A percentile compares a stretch with the other conserved stretches of the same genome.
phyloP scores from a whole-genome alignment of 2,797 vertebrate species.

The Neosilurus mollespiculum region DNA sequence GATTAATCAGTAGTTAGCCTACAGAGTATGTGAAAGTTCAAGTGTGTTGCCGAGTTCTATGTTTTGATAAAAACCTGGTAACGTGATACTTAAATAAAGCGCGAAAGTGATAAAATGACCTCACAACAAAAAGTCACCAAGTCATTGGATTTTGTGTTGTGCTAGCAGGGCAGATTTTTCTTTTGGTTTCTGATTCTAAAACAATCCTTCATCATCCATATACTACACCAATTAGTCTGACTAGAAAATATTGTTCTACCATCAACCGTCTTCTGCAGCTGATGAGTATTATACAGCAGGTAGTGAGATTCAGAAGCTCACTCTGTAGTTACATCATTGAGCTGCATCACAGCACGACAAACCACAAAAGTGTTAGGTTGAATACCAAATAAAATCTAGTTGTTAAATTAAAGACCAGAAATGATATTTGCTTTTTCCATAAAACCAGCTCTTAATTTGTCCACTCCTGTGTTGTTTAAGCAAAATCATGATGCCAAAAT shows the following conservation, averaged over 20 bases:
- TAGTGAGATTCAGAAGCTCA: not conserved
- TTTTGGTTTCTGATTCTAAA: too few species aligned
- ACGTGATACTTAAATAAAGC: not conserved
- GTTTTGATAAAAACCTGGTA: not conserved
- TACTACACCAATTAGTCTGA: not conserved
- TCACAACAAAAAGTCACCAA: not conserved
- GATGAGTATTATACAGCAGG: not conserved
- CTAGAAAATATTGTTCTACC: not conserved
- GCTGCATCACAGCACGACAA: not conserved
- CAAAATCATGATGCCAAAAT: not conserved
- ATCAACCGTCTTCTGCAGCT: not conserved
- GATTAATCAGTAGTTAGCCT: not conserved
- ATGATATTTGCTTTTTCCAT: not conserved
- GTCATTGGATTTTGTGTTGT: not conserved
- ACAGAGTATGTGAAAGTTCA: not conserved
- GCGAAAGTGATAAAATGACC: not conserved
- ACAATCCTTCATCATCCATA: too few species aligned
- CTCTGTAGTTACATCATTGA: not conserved
- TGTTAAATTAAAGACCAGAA: not conserved
- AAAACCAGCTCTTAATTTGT: not conserved
- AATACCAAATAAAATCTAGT: not conserved
- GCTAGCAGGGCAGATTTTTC: not conserved
- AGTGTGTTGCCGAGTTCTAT: not conserved
- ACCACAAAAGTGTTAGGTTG: not conserved
- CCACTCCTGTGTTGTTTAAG: not conserved